Base-by-base conservation (phyloP, 1,140 invertebrate species). In the Drosophila arawakana region DNA sequence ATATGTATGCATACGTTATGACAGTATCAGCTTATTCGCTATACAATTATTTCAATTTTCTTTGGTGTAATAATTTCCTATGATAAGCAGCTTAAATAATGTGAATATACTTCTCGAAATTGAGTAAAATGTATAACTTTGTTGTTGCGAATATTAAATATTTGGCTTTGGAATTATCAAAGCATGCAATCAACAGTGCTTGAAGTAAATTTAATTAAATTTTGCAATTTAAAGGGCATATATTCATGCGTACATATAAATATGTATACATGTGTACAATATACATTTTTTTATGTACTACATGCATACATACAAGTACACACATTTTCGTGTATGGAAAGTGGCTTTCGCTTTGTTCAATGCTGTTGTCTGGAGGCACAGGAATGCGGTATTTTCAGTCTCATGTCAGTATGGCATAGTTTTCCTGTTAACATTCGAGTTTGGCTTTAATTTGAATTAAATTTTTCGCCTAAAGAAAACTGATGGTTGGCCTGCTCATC, bases 391-490 rank as follows among this genome's bases (percentile, higher is more conserved):
- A 63, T 55, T 73, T 73, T 41, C 58, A 61, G 66, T 54, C 59
- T 59, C 39, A 52, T 65, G 70, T 54, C 72, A 50, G 34, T 52
- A 50, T 57, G 46, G 57, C 71, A 74, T 77, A 50, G 54, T 58
- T 84, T 70, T 63, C 47, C 43, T 55, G 21, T 43, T 47, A 21
- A 49, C 60, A 34, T 52, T 62, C 58, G 50, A 47, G 47, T 43
- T 52, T 66, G 43, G 46, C 66, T 80, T 72, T 78, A 84, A 84
- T 81, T 84, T 73, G 76, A 85, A 76, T 81, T 78, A 67, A 78
- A 75, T 85, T 81, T 30, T 65, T 50, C 41, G 41, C 41, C 57
- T 50, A 46, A 75, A 75, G 67, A 71, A 75, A 74, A 61, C 13
- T 61, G 50, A 34, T 57, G 30, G 37, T 41, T 57, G 54, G 54